A percentile compares a stretch with the other conserved stretches of the same genome.
Evolutionary conservation across 2,888 invertebrate species (phyloP).

Genomic region (Parnassius smintheus): DNA sequence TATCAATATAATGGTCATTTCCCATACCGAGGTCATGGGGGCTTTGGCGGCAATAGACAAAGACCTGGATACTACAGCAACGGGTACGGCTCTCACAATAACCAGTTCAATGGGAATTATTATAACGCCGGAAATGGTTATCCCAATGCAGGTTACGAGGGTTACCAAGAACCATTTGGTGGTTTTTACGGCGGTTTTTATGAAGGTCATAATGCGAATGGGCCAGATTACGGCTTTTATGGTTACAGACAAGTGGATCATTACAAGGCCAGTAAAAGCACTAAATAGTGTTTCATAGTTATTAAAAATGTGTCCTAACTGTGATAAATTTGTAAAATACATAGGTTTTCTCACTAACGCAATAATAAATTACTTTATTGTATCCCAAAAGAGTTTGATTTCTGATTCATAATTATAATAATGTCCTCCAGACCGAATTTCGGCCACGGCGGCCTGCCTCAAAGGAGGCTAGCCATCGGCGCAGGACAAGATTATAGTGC

Average conservation of each 20-base stretch:
- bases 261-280: neutral
- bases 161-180: conserved; percentile 25
- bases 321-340: conserved; percentile 10
- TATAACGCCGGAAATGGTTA: conserved; percentile 41
- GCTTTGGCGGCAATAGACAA: conserved; percentile 21
- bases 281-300: neutral
- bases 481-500: too few species aligned
- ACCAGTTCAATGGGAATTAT: conserved; percentile 70
- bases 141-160: conserved; percentile 34
- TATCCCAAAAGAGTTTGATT: too few species aligned
- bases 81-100: conserved; percentile 57
- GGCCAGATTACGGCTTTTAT: neutral
- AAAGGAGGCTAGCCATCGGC: too few species aligned
- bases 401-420: too few species aligned
- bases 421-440: too few species aligned
- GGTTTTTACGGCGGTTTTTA: conserved; percentile 10
- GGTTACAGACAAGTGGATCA: neutral
- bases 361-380: too few species aligned
- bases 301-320: neutral
- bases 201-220: conserved; percentile 7
- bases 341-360: neutral
- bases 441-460: too few species aligned
- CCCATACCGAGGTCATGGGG: conserved; percentile 32
- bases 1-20: conserved; percentile 43
- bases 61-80: conserved; percentile 55